These are phyloP conservation scores for Megalopta genalis DNA, from an alignment of 1,140 invertebrate genomes.

Conservation along the genomic window DNA sequence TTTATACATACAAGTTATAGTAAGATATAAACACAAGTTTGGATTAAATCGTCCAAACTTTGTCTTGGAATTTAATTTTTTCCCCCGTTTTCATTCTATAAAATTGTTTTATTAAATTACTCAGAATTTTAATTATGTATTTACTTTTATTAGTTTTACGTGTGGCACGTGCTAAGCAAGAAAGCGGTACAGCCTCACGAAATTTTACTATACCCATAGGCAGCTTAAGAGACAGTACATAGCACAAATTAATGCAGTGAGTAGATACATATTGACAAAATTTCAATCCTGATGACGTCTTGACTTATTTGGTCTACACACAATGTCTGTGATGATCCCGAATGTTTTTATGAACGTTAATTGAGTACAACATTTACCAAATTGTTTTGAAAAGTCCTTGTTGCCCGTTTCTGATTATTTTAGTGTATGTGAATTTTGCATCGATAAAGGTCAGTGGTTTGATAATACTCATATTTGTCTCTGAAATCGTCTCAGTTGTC, in stretches of 20 bases:
- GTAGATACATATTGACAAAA: constrained; percentile 64
- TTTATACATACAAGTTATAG: background rate
- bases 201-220: constrained; percentile 73
- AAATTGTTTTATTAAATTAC: background rate
- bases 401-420: background rate
- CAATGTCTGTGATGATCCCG: constrained; percentile 3
- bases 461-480: background rate
- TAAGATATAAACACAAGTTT: too few species aligned
- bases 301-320: constrained; percentile 6
- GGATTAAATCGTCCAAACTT: background rate
- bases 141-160: constrained; percentile 75
- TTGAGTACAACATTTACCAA: background rate
- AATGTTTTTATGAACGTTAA: constrained; percentile 33
- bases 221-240: constrained; percentile 71
- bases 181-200: constrained; percentile 72
- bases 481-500: background rate
- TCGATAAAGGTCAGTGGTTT: background rate
- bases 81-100: background rate
- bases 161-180: constrained; percentile 76
- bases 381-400: background rate
- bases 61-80: background rate
- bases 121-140: constrained; percentile 64
- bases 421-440: constrained; percentile 34
- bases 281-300: background rate
- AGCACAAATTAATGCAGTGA: constrained; percentile 76